Evolutionary conservation across 2,797 vertebrate genomes (phyloP).

Genomic region (Artibeus jamaicensis): DNA sequence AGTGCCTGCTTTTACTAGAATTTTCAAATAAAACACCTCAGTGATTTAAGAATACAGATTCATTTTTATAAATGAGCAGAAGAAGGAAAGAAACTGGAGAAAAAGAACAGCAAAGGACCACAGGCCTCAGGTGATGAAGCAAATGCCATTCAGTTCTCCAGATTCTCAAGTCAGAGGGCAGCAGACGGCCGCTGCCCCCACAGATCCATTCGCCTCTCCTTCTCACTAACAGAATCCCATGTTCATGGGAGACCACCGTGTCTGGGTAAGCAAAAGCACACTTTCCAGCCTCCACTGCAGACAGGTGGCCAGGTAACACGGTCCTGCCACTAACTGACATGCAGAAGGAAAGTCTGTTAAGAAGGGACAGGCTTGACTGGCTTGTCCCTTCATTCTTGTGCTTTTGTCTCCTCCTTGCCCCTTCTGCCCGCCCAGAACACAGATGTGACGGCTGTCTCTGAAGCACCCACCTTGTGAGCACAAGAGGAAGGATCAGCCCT

Average conservation of each 20-base stretch:
- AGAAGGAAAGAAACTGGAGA: not conserved
- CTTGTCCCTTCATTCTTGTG: not conserved
- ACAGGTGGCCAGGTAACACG: not conserved
- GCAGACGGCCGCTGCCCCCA: not conserved
- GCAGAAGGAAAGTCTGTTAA: not conserved
- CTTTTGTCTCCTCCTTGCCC: not conserved
- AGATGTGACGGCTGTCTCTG: accelerated
- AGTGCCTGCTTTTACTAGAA: not conserved
- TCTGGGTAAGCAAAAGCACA: not conserved
- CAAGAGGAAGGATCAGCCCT: not conserved
- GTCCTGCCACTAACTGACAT: not conserved
- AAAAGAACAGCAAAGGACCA: not conserved
- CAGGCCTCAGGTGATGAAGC: accelerated
- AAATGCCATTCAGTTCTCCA: accelerated
- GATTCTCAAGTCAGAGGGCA: accelerated
- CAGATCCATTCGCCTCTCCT: accelerated
- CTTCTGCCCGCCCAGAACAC: not conserved
- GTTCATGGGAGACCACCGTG: not conserved
- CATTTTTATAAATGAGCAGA: not conserved
- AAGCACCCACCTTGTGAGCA: not conserved
- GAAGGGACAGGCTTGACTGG: no score
- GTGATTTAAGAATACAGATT: not conserved
- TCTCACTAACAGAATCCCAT: not conserved
- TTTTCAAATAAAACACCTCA: not conserved
- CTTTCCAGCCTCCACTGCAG: not conserved